Evolutionary conservation across 2,797 vertebrate genomes (phyloP).

Genomic region (Nannoperca australis): DNA sequence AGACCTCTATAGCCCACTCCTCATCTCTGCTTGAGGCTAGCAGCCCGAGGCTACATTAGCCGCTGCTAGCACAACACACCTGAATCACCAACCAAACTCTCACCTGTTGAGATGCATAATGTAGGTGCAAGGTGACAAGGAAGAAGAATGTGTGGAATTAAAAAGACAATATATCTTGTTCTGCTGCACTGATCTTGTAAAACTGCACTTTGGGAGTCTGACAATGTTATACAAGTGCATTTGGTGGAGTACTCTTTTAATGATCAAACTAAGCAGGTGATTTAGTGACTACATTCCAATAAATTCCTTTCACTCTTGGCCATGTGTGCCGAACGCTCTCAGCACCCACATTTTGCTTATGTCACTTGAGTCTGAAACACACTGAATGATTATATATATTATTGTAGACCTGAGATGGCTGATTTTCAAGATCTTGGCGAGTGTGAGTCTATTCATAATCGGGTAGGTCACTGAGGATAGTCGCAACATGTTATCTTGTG

Average conservation of each 20-base stretch:
- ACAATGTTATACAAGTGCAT: not conserved
- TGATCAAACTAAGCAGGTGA: not conserved
- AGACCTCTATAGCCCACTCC: not conserved
- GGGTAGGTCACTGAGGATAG: slow-evolving; percentile 19
- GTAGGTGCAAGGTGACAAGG: not conserved
- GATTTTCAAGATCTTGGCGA: slow-evolving; percentile 24
- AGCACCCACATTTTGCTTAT: not conserved
- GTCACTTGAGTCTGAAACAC: slow-evolving; percentile 3
- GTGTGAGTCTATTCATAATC: not conserved
- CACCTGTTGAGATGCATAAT: not conserved
- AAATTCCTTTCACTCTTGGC: not conserved
- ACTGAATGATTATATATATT: no score
- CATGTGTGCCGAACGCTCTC: not conserved
- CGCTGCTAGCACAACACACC: not conserved
- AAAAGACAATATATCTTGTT: not conserved
- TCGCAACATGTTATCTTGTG: slow-evolving; percentile 33
- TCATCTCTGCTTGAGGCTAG: not conserved
- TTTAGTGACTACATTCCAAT: not conserved
- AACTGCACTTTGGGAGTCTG: not conserved
- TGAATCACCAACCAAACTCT: not conserved
- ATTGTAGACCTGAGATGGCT: slow-evolving; percentile 6
- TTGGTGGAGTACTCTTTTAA: not conserved
- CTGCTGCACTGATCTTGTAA: not conserved
- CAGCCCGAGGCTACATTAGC: not conserved
- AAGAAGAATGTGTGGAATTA: not conserved